These are phyloP conservation scores for Belonocnema kinseyi DNA, from an alignment of 1,140 invertebrate genomes.

Conservation along the genomic window DNA sequence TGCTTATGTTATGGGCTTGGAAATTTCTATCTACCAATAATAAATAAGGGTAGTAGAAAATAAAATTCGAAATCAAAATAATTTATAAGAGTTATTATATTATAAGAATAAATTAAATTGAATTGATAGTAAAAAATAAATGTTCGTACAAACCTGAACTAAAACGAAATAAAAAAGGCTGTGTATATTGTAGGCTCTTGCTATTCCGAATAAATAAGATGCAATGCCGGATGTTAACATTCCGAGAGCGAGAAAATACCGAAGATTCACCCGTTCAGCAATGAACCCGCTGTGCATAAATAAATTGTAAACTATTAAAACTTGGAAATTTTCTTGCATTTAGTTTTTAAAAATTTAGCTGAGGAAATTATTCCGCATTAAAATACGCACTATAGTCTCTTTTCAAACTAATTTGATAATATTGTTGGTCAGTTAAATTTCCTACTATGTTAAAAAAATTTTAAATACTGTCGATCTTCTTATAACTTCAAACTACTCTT, in stretches of 20 bases:
- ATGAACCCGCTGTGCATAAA: slow-evolving; percentile 85
- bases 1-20: slow-evolving; percentile 21
- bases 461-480: too few species aligned
- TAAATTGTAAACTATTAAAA: slow-evolving; percentile 25
- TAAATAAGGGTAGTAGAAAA: slow-evolving; percentile 21
- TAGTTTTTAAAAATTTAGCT: too few species aligned
- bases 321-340: too few species aligned
- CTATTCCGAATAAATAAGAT: slow-evolving; percentile 93
- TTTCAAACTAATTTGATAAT: too few species aligned
- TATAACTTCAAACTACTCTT: too few species aligned
- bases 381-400: too few species aligned
- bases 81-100: too few species aligned
- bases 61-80: not conserved
- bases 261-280: slow-evolving; percentile 92
- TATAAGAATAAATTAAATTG: too few species aligned
- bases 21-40: slow-evolving; percentile 35
- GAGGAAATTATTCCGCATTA: too few species aligned
- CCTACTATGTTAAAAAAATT: too few species aligned
- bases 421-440: too few species aligned
- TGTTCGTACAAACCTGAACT: slow-evolving; percentile 83
- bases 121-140: not conserved
- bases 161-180: slow-evolving; percentile 89
- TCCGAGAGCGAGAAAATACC: slow-evolving; percentile 92
- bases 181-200: slow-evolving; percentile 89
- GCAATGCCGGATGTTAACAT: slow-evolving; percentile 94